Conservation (phyloP, 2,113 vertebrate species). For the Lamprologus callipterus region DNA sequence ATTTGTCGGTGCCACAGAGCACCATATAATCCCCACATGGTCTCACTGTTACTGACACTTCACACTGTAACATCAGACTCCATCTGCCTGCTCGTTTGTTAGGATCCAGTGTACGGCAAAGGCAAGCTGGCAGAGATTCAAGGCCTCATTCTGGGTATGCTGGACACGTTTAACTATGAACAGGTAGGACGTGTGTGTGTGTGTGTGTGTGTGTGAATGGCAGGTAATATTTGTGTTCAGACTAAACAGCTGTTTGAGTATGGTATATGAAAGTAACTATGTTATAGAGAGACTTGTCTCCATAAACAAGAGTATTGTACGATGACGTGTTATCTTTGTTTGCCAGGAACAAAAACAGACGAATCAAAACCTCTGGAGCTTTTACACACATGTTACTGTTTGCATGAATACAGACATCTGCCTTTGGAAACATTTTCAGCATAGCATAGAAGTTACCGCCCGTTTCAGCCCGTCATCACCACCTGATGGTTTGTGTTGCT, state of each 20-base stretch:
- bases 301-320: fast-evolving
- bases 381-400: fast-evolving
- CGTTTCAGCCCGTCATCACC: neutral
- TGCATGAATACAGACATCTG: fast-evolving
- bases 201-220: fast-evolving
- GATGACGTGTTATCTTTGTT: neutral
- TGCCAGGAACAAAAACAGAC: neutral
- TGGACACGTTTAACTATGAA: conserved; percentile 96
- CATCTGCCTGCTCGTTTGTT: neutral
- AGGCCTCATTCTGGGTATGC: conserved; percentile 91
- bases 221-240: neutral
- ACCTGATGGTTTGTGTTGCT: neutral
- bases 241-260: neutral
- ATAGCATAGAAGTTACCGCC: neutral
- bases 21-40: fast-evolving
- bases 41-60: neutral
- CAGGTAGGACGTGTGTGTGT: conserved; percentile 66
- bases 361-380: fast-evolving
- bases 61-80: neutral
- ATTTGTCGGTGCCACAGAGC: neutral
- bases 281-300: neutral
- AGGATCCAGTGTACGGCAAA: conserved; percentile 97
- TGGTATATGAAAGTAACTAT: neutral
- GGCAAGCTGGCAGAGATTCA: conserved; percentile 96
- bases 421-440: neutral